phyloP scores from a whole-genome alignment of 2,888 invertebrate genomes.

The Agonum fuliginosum region DNA sequence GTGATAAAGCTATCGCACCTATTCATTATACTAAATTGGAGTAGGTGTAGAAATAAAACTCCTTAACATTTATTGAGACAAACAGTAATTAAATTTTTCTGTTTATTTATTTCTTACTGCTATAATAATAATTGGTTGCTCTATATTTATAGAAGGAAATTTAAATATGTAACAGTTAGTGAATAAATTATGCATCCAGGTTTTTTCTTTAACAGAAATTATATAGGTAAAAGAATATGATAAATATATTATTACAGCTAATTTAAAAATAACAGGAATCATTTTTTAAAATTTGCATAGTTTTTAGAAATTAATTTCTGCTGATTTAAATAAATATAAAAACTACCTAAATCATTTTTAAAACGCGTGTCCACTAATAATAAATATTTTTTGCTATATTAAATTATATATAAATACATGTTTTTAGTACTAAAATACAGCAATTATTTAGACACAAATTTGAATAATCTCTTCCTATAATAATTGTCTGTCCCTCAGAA shows the following conservation, averaged over 20 bases:
- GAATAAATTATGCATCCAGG: conserved; percentile 45
- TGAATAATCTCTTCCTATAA: no score
- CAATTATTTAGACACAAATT: no score
- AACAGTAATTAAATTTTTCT: no score
- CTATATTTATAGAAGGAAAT: conserved; percentile 26
- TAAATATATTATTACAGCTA: conserved; percentile 17
- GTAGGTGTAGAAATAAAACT: no score
- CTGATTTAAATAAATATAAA: conserved; percentile 5
- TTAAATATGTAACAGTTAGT: conserved; percentile 47
- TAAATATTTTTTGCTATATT: no score
- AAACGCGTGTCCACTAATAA: neutral
- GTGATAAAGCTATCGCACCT: neutral
- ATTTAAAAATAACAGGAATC: conserved; percentile 43
- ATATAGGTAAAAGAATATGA: conserved; percentile 36
- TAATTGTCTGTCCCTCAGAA: neutral
- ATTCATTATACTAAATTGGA: conserved; percentile 3
- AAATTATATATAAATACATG: no score
- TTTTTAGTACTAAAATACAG: no score
- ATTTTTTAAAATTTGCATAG: conserved; percentile 17
- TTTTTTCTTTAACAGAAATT: conserved; percentile 28
- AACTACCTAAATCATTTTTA: neutral
- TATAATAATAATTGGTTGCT: conserved; percentile 17
- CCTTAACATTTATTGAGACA: no score
- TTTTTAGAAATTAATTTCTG: conserved; percentile 19
- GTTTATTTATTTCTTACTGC: no score